Base-by-base conservation (phyloP, 2,888 invertebrate genomes). In the Euzetes globulus region DNA sequence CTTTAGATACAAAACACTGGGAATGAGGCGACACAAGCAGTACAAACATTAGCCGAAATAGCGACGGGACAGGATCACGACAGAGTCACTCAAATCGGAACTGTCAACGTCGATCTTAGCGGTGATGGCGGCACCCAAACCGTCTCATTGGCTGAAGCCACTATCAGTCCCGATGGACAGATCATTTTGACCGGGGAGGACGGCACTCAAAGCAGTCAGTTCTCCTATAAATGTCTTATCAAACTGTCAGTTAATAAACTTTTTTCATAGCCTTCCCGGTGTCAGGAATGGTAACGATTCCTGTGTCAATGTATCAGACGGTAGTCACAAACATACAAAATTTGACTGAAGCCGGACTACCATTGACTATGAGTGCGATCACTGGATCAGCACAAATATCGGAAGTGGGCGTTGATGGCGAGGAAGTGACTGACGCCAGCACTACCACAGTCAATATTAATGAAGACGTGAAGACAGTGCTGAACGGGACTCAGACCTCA, bases 181-280 rank as follows among this genome's bases (percentile, higher is more conserved):
- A 89, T 96, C 82, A 94, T 95, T 81, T 88, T 96, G 80, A 94
- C 95, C 73, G 92, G 93, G 76, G 95, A 95, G 85, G 94, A 94
- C 84, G 94, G 94, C 75, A 93, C 80, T 41, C 80, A 80, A 77
- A 79, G 79, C 77, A 79, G 78, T 78, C 76, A 75, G 79, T 78
- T 29, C 37, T n/a, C n/a, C n/a, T n/a, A n/a, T n/a, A n/a, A n/a
- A n/a, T n/a, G n/a, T n/a, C n/a, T n/a, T n/a, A n/a, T n/a, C n/a
- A n/a, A n/a, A n/a, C n/a, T n/a, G n/a, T 50, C n/a, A 50, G 4
- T 65, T 37, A 27, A 41, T 73, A n/a, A 70, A 33, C 22, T 13
- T 75, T 76, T 60, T 52, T 74, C 76, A 7, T 60, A 79, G 79
- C 79, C 25, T 80, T 79, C 77, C 79, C 80, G 79, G 92, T 92